Evolutionary conservation across 2,888 invertebrate species (phyloP).

Genomic region (Caenorhabditis becei): DNA sequence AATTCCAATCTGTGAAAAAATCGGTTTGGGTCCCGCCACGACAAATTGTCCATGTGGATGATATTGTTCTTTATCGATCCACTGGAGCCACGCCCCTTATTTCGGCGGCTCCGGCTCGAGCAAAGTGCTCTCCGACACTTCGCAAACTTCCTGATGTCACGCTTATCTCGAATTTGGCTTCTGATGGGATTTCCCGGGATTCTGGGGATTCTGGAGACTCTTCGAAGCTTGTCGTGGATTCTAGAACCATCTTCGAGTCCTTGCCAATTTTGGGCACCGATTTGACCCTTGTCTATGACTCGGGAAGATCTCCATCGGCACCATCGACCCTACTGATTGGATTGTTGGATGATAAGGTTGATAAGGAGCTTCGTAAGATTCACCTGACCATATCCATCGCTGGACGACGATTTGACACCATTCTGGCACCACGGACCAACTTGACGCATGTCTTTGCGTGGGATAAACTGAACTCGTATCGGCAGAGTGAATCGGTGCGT

Average conservation of each 20-base stretch:
- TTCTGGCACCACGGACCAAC: slow-evolving; percentile 83
- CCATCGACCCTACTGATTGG: slow-evolving; percentile 93
- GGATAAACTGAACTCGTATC: slow-evolving; percentile 97
- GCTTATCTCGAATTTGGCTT: slow-evolving; percentile 57
- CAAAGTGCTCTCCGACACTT: slow-evolving; percentile 58
- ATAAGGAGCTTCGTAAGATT: slow-evolving; percentile 90
- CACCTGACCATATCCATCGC: slow-evolving; percentile 90
- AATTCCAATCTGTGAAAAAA: slow-evolving; percentile 86
- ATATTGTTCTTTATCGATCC: slow-evolving; percentile 82
- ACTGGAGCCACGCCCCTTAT: slow-evolving; percentile 8
- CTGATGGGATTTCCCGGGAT: slow-evolving; percentile 44
- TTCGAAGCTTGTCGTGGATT: slow-evolving; percentile 47
- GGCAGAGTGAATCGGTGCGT: slow-evolving; percentile 97
- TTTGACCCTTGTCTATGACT: slow-evolving; percentile 90
- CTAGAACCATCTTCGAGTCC: slow-evolving; percentile 47
- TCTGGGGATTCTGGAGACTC: slow-evolving; percentile 3
- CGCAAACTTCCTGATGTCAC: slow-evolving; percentile 46
- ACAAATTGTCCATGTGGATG: slow-evolving; percentile 92
- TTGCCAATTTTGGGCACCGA: slow-evolving; percentile 62
- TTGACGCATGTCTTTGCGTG: slow-evolving; percentile 96
- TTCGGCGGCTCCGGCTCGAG: slow-evolving; percentile 37
- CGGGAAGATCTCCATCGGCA: slow-evolving; percentile 94
- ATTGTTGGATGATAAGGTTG: slow-evolving; percentile 89
- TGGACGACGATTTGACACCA: slow-evolving; percentile 61
- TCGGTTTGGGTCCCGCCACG: slow-evolving; percentile 98